Conservation (phyloP, 2,113 vertebrate species). For the Serranochromis macrocephalus region DNA sequence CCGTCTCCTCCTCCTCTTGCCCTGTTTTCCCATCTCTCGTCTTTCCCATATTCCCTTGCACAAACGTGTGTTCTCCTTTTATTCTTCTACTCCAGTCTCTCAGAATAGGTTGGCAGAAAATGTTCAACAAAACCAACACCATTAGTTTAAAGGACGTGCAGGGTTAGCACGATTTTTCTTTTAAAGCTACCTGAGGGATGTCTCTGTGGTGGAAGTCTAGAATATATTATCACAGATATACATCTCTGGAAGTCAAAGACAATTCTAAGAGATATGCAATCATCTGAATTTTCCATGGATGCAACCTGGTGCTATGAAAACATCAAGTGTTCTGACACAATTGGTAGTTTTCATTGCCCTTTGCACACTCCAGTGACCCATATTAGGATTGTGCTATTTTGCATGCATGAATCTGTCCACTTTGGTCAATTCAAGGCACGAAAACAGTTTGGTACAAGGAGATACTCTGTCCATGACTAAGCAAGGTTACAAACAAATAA, state of each 20-base stretch:
- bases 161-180: neutral
- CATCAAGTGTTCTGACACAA: neutral
- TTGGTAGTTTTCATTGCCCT: neutral
- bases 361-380: neutral
- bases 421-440: fast-evolving
- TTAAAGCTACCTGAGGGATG: neutral
- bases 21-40: constrained; percentile 32
- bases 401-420: neutral
- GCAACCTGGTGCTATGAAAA: neutral
- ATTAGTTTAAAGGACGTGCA: neutral
- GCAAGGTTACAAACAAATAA: neutral
- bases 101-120: neutral
- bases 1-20: constrained; percentile 25
- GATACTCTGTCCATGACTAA: neutral
- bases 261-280: neutral
- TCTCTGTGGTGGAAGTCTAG: neutral
- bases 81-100: neutral
- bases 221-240: neutral
- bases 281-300: neutral
- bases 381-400: neutral
- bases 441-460: neutral
- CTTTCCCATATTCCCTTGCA: neutral
- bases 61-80: neutral
- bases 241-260: neutral
- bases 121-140: neutral